Conservation (phyloP, 2,797 vertebrate genomes). For the Melanotaenia nigrans region DNA sequence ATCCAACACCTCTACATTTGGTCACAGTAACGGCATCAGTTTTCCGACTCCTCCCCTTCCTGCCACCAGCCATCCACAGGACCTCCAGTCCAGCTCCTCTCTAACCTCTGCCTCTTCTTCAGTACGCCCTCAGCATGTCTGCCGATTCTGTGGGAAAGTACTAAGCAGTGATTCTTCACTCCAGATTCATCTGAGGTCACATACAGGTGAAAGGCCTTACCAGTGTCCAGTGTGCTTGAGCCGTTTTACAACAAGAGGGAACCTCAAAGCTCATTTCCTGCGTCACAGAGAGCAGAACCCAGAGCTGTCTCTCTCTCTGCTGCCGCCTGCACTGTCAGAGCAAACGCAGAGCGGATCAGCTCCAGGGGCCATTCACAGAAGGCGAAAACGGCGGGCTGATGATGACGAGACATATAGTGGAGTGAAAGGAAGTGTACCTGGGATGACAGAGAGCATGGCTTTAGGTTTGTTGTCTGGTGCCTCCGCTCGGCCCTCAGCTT, state of each 20-base stretch:
- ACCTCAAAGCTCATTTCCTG: constrained; percentile 94
- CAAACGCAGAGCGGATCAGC: constrained; percentile 65
- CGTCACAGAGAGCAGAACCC: constrained; percentile 93
- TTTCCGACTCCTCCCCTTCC: constrained; percentile 77
- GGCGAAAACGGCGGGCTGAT: constrained; percentile 82
- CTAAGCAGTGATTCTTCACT: constrained; percentile 93
- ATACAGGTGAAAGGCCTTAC: constrained; percentile 93
- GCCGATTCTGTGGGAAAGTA: constrained; percentile 92
- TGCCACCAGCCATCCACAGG: constrained; percentile 74
- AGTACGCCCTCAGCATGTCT: constrained; percentile 85
- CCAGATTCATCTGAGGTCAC: constrained; percentile 93
- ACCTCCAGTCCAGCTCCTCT: constrained; percentile 75
- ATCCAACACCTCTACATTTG: constrained; percentile 75
- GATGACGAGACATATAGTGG: constrained; percentile 80
- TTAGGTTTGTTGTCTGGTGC: constrained; percentile 81
- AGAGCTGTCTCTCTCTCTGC: constrained; percentile 90
- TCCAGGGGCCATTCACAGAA: constrained; percentile 70
- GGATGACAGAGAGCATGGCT: constrained; percentile 80
- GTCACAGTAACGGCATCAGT: constrained; percentile 70
- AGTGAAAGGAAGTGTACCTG: constrained; percentile 77
- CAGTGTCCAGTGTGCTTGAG: constrained; percentile 94
- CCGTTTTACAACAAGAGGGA: constrained; percentile 93
- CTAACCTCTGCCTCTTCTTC: constrained; percentile 63
- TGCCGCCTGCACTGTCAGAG: constrained; percentile 88
- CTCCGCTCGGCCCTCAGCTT: constrained; percentile 75